Evolutionary conservation across 2,888 invertebrate species (phyloP), one percentile per base, ranked within the genome.

Genomic region (Ectropis crepuscularia): DNA sequence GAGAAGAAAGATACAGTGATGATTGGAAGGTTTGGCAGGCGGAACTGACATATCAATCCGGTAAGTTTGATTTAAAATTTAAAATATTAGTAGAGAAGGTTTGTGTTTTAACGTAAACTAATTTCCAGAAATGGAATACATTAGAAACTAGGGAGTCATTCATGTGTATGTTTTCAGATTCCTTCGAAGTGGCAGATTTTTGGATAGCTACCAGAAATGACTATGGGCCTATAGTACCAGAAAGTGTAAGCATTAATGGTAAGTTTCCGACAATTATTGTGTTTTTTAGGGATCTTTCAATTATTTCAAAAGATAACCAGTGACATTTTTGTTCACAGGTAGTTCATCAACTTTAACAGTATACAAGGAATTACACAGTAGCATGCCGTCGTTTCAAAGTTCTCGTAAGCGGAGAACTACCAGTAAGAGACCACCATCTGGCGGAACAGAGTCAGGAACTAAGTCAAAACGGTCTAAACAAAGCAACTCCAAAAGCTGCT

Each of bases 171-270:
- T 49, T 49, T 49, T 49, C 37, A 49, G 49, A 49, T 49, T 37
- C 11, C 38, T 49, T 38, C 49, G 0, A 8, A 8, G 37, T 37
- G 0, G 49, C 49, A 37, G 49, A 49, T 38, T 49, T 11, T 49
- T 49, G 49, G 49, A 38, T 49, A 37, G 49, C 49, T 10, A 49
- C 49, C 6, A 49, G 49, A 49, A 49, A 49, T 49, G 49, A 49
- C 37, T 38, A 46, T 46, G 37, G 49, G n/a, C 49, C 49, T 38
- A 11, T 37, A 6, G n/a, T 38, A n/a, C n/a, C 11, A 37, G 6
- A n/a, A 49, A 6, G 37, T 11, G 37, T 11, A 37, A 49, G 0
- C 37, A 49, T n/a, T 0, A 6, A n/a, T 38, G 37, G 49, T 49
- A n/a, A 37, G 37, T n/a, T 37, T 49, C 37, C 7, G 37, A 43